Evolutionary conservation across 2,113 vertebrate genomes (phyloP).

Genomic region (Oryzias woworae): DNA sequence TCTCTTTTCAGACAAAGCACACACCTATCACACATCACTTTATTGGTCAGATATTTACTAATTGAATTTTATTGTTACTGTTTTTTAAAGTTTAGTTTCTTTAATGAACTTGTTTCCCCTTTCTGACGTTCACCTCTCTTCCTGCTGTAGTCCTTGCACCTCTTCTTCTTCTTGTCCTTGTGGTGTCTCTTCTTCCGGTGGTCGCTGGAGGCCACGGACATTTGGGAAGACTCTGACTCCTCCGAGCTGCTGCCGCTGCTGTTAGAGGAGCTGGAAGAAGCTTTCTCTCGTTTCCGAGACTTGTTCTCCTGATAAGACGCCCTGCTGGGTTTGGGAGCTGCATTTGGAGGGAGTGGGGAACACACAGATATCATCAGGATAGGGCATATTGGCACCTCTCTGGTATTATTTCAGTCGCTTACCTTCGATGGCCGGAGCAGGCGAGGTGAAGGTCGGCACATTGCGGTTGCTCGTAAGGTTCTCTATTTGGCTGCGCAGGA

Average conservation of each 20-base stretch:
- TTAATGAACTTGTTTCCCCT: no score
- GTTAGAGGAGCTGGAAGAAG: conserved; percentile 55
- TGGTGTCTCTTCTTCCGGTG: conserved; percentile 65
- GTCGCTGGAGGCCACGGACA: conserved; percentile 63
- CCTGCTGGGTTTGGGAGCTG: conserved; percentile 55
- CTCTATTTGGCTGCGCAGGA: conserved; percentile 76
- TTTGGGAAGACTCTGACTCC: conserved; percentile 48
- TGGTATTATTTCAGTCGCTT: neutral
- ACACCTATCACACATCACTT: no score
- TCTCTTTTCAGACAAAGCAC: no score
- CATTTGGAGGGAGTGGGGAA: no score
- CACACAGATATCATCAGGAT: no score
- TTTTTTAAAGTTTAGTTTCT: no score
- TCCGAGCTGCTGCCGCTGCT: conserved; percentile 58
- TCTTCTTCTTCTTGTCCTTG: conserved; percentile 71
- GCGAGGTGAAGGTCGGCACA: conserved; percentile 41
- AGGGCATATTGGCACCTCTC: accelerated
- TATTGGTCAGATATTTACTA: no score
- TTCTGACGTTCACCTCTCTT: conserved; percentile 66
- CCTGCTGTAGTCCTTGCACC: conserved; percentile 72
- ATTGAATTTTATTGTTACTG: no score
- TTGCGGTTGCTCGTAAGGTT: conserved; percentile 72
- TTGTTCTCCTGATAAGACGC: conserved; percentile 58
- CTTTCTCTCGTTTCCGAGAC: conserved; percentile 62
- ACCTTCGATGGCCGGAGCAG: conserved; percentile 56